Evolutionary conservation across 2,888 invertebrate genomes (phyloP), one percentile per base, ranked within the genome.

Genomic region (Leucophora obtusa): DNA sequence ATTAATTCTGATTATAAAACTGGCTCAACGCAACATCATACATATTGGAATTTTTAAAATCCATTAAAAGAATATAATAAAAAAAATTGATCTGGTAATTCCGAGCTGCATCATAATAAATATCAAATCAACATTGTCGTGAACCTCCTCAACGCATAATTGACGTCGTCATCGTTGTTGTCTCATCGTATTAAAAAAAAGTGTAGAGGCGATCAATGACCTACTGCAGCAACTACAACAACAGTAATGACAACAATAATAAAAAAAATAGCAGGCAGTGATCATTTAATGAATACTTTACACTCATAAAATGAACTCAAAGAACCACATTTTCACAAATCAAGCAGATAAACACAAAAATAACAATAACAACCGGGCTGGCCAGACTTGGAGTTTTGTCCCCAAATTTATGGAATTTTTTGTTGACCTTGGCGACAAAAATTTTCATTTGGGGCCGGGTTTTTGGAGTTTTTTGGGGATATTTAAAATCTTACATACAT

Each of bases 141-240:
- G 50, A 74, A 77, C 81, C 81, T 81, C 73, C 73, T 76, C 76
- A 73, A 76, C 56, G 76, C 80, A 77, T 73, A 28, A 73, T 70
- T 81, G 17, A 50, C 59, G 70, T 60, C 59, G 70, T 59, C 73
- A 56, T 62, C 38, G 56, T 47, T 62, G 56, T 75, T 56, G 54
- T 68, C 71, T 69, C 73, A 73, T 63, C 72, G 65, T 70, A 63
- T 72, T 73, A 65, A 28, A 28, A 21, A 28, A 28, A 77, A 69
- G 73, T 73, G 33, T 77, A 70, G 10, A 74, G 81, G 77, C 77
- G 81, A 81, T 81, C 81, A 81, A 77, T 81, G 81, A 81, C 81
- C 81, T 47, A 77, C 65, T 38, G 28, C 68, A 59, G 66, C 54
- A 62, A 50, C 72, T 33, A 24, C 62, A 54, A 50, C 56, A 66